These are phyloP conservation scores for Notodonta dromedarius DNA, from an alignment of 2,888 invertebrate genomes.

Conservation along the genomic window DNA sequence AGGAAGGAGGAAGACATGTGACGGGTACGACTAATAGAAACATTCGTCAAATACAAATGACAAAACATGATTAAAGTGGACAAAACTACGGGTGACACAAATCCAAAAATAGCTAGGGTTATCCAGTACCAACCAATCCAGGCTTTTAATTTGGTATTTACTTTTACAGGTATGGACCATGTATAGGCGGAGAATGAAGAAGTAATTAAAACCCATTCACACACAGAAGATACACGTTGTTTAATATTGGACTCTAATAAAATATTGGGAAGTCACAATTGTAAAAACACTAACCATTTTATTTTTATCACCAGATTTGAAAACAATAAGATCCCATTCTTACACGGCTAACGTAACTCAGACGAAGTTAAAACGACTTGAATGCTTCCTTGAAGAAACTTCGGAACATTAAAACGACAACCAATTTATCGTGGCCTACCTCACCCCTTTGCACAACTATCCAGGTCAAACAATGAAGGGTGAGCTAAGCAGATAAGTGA, in stretches of 20 bases:
- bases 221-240: too few relatives aligned
- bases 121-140: too few relatives aligned
- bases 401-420: conserved; percentile 1
- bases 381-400: conserved; percentile 21
- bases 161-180: conserved; percentile 36
- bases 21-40: too few relatives aligned
- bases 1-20: too few relatives aligned
- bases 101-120: too few relatives aligned
- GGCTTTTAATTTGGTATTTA: background rate
- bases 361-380: conserved; percentile 28
- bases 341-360: conserved; percentile 18
- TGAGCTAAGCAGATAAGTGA: background rate
- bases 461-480: conserved; percentile 1
- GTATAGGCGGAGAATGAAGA: conserved; percentile 22
- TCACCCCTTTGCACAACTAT: background rate
- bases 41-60: too few relatives aligned
- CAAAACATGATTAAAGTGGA: too few relatives aligned
- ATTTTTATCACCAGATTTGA: conserved; percentile 10
- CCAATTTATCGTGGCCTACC: conserved; percentile 10
- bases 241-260: too few relatives aligned
- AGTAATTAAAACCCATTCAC: background rate
- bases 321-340: conserved; percentile 15
- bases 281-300: background rate
- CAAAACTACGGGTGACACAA: too few relatives aligned
- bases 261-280: too few relatives aligned